These are phyloP conservation scores for Maccullochella peelii DNA, from an alignment of 2,113 vertebrate species.

Conservation along the genomic window DNA sequence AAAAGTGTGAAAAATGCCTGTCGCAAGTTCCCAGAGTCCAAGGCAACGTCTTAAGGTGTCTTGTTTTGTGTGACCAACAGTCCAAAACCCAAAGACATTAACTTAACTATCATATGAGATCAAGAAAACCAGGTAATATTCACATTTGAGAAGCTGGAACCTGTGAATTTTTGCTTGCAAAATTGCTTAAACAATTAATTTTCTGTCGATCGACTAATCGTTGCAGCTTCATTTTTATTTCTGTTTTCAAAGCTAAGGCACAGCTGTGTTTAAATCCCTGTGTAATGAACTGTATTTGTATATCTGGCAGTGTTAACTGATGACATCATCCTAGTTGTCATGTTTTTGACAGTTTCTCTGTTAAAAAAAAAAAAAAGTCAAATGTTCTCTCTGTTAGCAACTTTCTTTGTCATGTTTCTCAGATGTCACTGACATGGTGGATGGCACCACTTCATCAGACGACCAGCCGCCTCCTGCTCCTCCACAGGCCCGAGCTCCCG, in stretches of 20 bases:
- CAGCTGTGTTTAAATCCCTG: not conserved
- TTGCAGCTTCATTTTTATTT: not conserved
- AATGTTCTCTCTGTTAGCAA: not conserved
- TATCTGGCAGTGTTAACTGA: not conserved
- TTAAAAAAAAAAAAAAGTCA: not conserved
- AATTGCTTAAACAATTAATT: not conserved
- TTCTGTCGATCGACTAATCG: not conserved
- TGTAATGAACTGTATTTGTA: not conserved
- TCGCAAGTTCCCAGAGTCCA: not conserved
- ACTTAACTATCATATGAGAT: not conserved
- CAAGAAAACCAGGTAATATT: not conserved
- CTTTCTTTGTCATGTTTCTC: slow-evolving; percentile 2
- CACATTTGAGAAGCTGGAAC: not conserved
- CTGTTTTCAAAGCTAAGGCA: not conserved
- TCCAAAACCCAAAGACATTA: not conserved
- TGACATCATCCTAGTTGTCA: not conserved
- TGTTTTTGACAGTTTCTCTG: not conserved
- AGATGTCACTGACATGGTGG: slow-evolving; percentile 71
- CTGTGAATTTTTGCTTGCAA: not conserved
- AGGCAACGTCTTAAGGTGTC: not conserved
- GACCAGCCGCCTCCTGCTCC: slow-evolving; percentile 33
- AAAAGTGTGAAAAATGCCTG: not conserved
- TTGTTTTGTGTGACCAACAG: not conserved
- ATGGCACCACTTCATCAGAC: slow-evolving; percentile 22
- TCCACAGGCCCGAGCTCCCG: slow-evolving; percentile 27